Percentiles rank a stretch among this genome's conserved stretches.
phyloP scores from a whole-genome alignment of 35 echinoderm and acorn worm genomes.

The Nesometra sesokonis region DNA sequence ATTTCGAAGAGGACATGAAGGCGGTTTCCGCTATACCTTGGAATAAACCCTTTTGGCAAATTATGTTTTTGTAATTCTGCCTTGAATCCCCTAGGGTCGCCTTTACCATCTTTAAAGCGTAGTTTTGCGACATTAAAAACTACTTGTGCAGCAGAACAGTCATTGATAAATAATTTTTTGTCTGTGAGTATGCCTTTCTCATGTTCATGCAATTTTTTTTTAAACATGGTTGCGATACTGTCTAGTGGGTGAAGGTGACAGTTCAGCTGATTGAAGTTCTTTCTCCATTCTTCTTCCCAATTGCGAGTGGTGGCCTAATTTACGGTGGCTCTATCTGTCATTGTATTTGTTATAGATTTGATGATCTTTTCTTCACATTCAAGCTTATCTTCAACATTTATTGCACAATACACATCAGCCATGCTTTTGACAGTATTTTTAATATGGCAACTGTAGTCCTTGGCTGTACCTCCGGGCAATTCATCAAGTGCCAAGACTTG shows the following conservation, averaged over 20 bases:
- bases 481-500: slow-evolving; percentile 24
- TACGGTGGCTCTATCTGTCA: neutral
- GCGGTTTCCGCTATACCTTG: slow-evolving; percentile 11
- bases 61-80: neutral
- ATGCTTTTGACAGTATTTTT: neutral
- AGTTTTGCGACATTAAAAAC: slow-evolving; percentile 23
- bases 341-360: neutral
- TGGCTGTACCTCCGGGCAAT: slow-evolving; percentile 27
- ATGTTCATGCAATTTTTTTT: no score
- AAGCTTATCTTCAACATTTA: no score
- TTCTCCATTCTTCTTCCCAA: no score
- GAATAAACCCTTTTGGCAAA: neutral
- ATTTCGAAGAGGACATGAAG: neutral
- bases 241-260: slow-evolving; percentile 29
- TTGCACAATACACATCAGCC: neutral
- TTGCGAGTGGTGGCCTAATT: slow-evolving; percentile 3
- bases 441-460: slow-evolving; percentile 23
- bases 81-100: neutral
- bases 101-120: slow-evolving; percentile 11
- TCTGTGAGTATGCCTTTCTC: no score
- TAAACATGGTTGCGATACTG: slow-evolving; percentile 3
- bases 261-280: slow-evolving; percentile 7
- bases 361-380: neutral
- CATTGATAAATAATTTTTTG: neutral
- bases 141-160: slow-evolving; percentile 10